Evolutionary conservation across 2,888 invertebrate species (phyloP), one percentile per base, ranked within the genome.

Genomic region (Iphiclides podalirius): DNA sequence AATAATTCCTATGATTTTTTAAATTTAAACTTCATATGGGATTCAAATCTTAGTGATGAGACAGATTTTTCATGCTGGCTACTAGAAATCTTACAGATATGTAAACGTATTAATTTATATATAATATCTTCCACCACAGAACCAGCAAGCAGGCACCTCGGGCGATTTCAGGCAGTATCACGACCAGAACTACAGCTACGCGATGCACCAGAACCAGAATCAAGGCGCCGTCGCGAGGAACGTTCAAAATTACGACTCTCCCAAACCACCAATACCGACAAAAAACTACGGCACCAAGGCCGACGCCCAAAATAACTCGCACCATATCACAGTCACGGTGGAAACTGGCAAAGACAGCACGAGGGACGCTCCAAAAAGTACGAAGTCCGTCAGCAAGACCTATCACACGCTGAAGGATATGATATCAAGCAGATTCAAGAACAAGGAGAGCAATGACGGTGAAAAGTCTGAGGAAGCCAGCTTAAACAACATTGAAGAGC

Each of bases 371-470:
- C 90, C 85, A 0, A 91, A 91, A 72, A 90, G 84, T 47, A 82
- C 89, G 38, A 92, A 93, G 72, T 91, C 93, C n/a, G 91, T 94
- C 51, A 92, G 93, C 37, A 93, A 94, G 78, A 95, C 95, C 0
- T 95, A 95, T 68, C 93, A 95, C 72, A 94, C 95, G 2, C 91
- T 95, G 54, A 95, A 94, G 86, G 95, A 95, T 66, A 94, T 95
- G 90, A 94, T 95, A 68, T 94, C 94, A 14, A 94, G 93, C 72
- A 91, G 93, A 65, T 95, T 95, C 73, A 93, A 93, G 64, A 92
- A 90, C 61, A 91, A 90, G 70, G 89, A 89, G 16, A 91, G 78
- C 36, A 88, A 79, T 65, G 91, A 92, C 15, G 89, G 84, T 47
- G 91, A 91, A 16, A 89, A 82, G 52, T 74, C 69, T 33, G 91